phyloP scores from a whole-genome alignment of 2,113 vertebrate genomes.

The Alouatta palliata region DNA sequence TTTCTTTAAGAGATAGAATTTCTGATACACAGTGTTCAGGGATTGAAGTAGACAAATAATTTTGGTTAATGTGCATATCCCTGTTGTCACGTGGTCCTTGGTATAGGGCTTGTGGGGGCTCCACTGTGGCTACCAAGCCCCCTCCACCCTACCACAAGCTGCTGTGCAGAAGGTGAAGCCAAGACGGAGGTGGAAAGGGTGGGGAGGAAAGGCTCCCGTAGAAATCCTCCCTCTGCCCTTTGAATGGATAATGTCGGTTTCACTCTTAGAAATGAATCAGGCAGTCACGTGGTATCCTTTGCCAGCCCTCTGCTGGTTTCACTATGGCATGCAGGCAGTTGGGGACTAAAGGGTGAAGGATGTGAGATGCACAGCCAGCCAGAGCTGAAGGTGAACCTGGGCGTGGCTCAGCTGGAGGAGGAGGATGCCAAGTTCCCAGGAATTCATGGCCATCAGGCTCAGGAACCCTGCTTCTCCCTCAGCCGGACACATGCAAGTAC shows the following conservation, averaged over 20 bases:
- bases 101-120: background rate
- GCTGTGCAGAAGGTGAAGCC: background rate
- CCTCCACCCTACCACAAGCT: background rate
- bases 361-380: background rate
- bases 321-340: background rate
- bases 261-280: background rate
- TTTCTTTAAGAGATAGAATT: background rate
- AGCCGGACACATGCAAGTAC: background rate
- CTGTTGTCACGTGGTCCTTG: background rate
- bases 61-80: too few relatives aligned
- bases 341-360: background rate
- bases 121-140: background rate
- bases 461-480: background rate
- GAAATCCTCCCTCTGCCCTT: background rate
- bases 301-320: background rate
- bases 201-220: background rate
- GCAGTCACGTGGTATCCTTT: background rate
- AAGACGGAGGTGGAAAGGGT: background rate
- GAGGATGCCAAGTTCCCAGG: background rate
- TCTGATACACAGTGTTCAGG: background rate
- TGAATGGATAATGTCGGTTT: background rate
- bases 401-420: background rate
- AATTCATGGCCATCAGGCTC: background rate
- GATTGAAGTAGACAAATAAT: background rate
- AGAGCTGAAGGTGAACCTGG: background rate